Conservation (phyloP, 2,797 vertebrate species). For the Sebastes glaucus region DNA sequence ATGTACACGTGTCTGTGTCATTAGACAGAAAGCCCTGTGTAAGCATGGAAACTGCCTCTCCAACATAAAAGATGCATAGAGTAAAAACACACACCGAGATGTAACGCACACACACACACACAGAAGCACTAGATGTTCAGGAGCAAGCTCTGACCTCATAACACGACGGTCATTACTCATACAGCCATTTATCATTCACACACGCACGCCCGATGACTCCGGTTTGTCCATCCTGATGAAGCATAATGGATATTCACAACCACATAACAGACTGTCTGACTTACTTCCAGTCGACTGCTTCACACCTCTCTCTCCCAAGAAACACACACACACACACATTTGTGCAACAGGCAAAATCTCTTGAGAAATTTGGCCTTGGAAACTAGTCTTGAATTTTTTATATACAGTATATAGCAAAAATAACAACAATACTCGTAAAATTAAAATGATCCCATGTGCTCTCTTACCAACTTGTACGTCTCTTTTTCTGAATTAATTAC, state of each 20-base stretch:
- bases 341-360: neutral
- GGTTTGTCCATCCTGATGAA: slow-evolving; percentile 62
- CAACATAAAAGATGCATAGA: slow-evolving; percentile 72
- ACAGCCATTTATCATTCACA: slow-evolving; percentile 59
- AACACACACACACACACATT: neutral
- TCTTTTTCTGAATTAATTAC: neutral
- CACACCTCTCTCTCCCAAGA: slow-evolving; percentile 47
- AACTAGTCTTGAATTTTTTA: neutral
- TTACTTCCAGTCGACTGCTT: slow-evolving; percentile 62
- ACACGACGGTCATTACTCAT: slow-evolving; percentile 58
- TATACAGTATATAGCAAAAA: neutral
- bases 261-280: slow-evolving; percentile 76
- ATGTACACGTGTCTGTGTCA: slow-evolving; percentile 28
- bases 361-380: neutral
- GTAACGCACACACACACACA: slow-evolving; percentile 25
- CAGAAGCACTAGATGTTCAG: slow-evolving; percentile 37
- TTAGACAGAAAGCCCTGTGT: slow-evolving; percentile 64
- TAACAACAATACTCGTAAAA: neutral
- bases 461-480: neutral
- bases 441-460: neutral
- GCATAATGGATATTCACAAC: slow-evolving; percentile 69
- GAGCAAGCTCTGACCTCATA: slow-evolving; percentile 63
- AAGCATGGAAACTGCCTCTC: slow-evolving; percentile 60
- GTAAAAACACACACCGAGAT: slow-evolving; percentile 58
- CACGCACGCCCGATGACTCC: slow-evolving; percentile 52